Base-by-base conservation (phyloP, 2,797 vertebrate genomes). In the Stomatorhinus walkeri region DNA sequence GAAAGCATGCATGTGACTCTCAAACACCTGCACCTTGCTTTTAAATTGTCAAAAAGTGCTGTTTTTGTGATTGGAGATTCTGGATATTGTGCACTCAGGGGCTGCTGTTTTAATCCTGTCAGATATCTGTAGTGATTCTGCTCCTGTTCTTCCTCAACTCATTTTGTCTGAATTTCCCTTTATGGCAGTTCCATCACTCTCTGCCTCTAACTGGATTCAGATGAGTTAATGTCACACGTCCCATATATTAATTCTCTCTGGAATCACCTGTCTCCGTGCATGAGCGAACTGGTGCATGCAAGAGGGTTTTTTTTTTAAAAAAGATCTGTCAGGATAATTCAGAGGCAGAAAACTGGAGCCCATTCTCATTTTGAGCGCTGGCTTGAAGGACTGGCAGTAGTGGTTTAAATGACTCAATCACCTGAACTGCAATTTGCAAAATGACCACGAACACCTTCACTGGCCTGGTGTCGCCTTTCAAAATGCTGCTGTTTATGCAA, bases 351-450 rank as follows among this genome's bases (percentile, higher is more conserved):
- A 51, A 22, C 10, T 1, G 19, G 36, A 83, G n/a, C 79, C 40
- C 40, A 22, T 83, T 83, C 79, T 83, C 40, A 6, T n/a, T 56
- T 3, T 40, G 16, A 32, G 28, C 1, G 22, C 14, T 19, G 24
- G 52, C 43, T 81, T 40, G 6, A 40, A 88, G 76, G 22, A 36
- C 43, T 5, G 40, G 72, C 22, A 4, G 72, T 43, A 9, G 14
- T 79, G 52, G 43, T 32, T 32, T 56, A 76, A 88, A 81, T 83
- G 72, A 19, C 22, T 84, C 54, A 36, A 85, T 87, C 72, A 83
- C 72, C 22, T 64, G 72, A 19, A 83, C 68, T 61, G 52, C 51
- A 76, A 83, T 89, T 87, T 87, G 86, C 56, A 52, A n/a, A 87
- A 81, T 72, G 54, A 36, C 22, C 24, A n/a, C 12, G 72, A 28